Conservation (phyloP, 1,140 invertebrate species). For the Andricus grossulariae region DNA sequence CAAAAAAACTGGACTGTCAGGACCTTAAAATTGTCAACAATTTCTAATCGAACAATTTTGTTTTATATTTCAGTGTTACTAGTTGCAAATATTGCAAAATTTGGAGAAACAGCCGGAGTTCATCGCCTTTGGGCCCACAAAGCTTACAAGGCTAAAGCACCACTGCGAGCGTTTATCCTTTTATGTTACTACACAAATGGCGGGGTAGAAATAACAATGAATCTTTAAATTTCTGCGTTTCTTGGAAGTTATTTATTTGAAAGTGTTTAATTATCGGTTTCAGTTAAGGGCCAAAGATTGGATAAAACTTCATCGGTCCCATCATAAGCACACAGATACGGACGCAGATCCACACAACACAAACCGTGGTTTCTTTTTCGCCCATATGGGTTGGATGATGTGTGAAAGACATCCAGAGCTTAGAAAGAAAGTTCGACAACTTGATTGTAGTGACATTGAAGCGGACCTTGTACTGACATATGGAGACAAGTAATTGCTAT, state of each 20-base stretch:
- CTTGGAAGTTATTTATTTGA: too few relatives aligned
- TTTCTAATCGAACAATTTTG: neutral
- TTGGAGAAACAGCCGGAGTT: constrained; percentile 87
- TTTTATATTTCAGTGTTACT: constrained; percentile 62
- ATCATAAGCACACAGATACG: constrained; percentile 94
- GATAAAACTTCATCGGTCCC: constrained; percentile 89
- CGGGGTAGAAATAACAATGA: constrained; percentile 77
- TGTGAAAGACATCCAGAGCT: constrained; percentile 90
- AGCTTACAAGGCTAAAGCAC: constrained; percentile 87
- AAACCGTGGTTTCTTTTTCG: constrained; percentile 92
- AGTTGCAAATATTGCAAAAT: constrained; percentile 75
- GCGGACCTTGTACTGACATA: constrained; percentile 86
- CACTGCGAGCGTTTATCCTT: constrained; percentile 83
- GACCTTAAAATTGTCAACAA: too few relatives aligned
- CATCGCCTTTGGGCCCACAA: constrained; percentile 91
- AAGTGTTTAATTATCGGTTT: constrained; percentile 28
- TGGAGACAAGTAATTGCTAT: constrained; percentile 79
- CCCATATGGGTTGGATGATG: constrained; percentile 94
- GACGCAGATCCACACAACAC: constrained; percentile 94
- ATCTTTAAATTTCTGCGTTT: too few relatives aligned
- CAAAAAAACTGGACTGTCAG: too few relatives aligned
- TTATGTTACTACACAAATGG: constrained; percentile 83
- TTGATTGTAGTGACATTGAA: constrained; percentile 88
- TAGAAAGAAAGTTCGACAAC: constrained; percentile 80
- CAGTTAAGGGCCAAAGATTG: constrained; percentile 81